Conservation (phyloP, 2,797 vertebrate species). For the Chloroceryle inda region DNA sequence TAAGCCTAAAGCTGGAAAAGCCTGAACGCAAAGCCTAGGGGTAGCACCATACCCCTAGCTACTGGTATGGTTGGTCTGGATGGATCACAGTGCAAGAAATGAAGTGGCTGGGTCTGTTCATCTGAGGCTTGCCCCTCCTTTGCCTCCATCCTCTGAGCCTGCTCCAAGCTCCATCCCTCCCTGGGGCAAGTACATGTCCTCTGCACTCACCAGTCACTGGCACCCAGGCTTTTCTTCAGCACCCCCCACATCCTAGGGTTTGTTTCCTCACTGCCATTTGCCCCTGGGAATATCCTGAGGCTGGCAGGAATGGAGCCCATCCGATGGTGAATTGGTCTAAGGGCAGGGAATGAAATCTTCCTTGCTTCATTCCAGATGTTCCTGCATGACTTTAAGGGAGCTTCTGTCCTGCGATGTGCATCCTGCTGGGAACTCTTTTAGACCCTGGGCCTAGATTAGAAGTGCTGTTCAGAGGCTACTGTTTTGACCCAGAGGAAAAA, state of each 20-base stretch:
- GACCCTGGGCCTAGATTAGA: not conserved
- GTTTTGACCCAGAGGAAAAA: not conserved
- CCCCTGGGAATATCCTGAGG: not conserved
- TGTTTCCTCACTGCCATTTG: not conserved
- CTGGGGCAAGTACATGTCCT: not conserved
- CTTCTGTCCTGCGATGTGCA: not conserved
- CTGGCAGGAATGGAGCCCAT: not conserved
- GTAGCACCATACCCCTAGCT: not conserved
- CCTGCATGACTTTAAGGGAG: not conserved
- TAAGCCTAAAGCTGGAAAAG: conserved; percentile 5
- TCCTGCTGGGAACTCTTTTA: rapidly evolving
- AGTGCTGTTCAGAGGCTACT: not conserved
- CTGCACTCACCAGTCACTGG: rapidly evolving
- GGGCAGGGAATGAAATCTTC: not conserved
- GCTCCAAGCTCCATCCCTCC: not conserved
- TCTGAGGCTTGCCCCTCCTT: not conserved
- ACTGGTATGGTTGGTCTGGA: not conserved
- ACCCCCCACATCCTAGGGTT: not conserved
- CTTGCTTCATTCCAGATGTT: not conserved
- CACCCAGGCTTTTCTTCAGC: not conserved
- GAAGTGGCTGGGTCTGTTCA: not conserved
- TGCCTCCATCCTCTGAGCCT: not conserved
- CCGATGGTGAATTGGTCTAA: not conserved
- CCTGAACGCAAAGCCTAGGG: not conserved
- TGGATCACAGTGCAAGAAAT: not conserved